Evolutionary conservation across 2,113 vertebrate genomes (phyloP), one percentile per base, ranked within the genome.

Genomic region (Hiodon tergisus): DNA sequence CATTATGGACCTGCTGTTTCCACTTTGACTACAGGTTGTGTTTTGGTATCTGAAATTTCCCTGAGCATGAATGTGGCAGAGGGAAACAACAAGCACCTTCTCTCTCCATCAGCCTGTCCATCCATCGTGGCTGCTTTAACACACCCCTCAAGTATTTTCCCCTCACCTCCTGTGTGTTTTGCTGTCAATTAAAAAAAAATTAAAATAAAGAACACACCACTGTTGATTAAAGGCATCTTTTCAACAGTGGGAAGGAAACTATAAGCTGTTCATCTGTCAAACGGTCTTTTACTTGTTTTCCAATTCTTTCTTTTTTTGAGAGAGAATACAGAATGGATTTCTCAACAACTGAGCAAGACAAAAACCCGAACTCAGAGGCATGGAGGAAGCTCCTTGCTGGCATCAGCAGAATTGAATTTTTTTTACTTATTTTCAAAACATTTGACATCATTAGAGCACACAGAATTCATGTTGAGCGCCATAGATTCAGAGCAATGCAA

Each of bases 21-120:
- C 52, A 75, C 69, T 69, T 86, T 85, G 76, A 76, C 10, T 0
- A 83, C 81, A 78, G 71, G 82, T 85, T 81, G 78, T 71, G 76
- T 78, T 86, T 83, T 84, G 17, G 11, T 76, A 46, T 59, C 48
- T 5, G 31, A 52, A 66, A 55, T 72, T 72, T 46, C 17, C 48
- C n/a, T 66, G n/a, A 61, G 55, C 60, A 57, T 58, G 53, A 71
- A 17, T 71, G n/a, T 53, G 50, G 59, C 71, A 14, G 6, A n/a
- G 11, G 47, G 14, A 55, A 53, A 74, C 52, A 55, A 52, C 11
- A 16, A 6, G 58, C 59, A 16, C 67, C 53, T 48, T 11, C 71
- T 10, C 50, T n/a, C 65, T 58, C 54, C 46, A 11, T 46, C 52
- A 58, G 50, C 69, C 62, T 59, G 47, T 61, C 67, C 53, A 48